Conservation (phyloP, 1,140 invertebrate genomes). For the Aradophagus sp. region DNA sequence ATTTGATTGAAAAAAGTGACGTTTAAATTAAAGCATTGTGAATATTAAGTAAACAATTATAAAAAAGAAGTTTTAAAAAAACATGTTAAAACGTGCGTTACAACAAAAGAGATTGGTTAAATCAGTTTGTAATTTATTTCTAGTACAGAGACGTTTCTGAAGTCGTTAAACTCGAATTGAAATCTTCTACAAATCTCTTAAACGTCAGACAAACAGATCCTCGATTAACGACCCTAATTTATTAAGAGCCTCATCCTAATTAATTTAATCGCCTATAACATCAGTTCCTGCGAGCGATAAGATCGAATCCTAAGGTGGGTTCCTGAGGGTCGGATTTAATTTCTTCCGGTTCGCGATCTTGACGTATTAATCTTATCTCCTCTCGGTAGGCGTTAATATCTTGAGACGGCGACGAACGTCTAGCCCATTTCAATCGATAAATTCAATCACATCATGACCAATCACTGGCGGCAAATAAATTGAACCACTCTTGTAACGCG, state of each 20-base stretch:
- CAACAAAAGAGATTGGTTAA: no score
- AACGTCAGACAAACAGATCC: no score
- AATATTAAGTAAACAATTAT: no score
- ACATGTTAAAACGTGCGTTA: no score
- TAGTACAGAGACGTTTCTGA: no score
- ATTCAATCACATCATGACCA: slow-evolving; percentile 1
- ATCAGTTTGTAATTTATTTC: no score
- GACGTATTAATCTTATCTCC: slow-evolving; percentile 33
- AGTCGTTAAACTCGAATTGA: no score
- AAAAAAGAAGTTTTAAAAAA: no score
- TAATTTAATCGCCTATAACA: slow-evolving; percentile 11
- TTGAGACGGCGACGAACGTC: neutral
- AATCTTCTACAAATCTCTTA: no score
- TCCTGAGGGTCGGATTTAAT: slow-evolving; percentile 32
- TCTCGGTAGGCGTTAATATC: slow-evolving; percentile 6
- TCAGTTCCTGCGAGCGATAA: slow-evolving; percentile 3
- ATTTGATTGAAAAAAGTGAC: no score
- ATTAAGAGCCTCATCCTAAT: neutral
- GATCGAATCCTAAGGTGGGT: slow-evolving; percentile 6
- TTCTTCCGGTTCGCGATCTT: slow-evolving; percentile 28
- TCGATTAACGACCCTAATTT: slow-evolving; percentile 1
- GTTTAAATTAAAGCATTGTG: no score
- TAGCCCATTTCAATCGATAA: slow-evolving; percentile 15
- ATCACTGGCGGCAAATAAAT: no score
- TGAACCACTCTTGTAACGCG: neutral